A percentile compares a stretch with the other conserved stretches of the same genome.
Conservation (phyloP, 2,797 vertebrate genomes). For the Vultur gryphus region DNA sequence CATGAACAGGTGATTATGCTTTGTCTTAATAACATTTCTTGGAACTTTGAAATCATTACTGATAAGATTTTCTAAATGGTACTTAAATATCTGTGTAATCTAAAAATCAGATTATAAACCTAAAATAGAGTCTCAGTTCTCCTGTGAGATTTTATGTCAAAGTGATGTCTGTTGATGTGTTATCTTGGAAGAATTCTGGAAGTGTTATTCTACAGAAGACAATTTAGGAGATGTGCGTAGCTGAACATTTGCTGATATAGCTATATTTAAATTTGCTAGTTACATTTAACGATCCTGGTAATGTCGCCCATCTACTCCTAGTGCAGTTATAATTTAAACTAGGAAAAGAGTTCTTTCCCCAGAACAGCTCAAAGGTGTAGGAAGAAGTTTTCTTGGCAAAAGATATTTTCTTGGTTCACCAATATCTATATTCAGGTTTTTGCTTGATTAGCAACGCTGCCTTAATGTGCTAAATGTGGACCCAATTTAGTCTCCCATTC, state of each 20-base stretch:
- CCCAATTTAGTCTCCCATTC: background rate
- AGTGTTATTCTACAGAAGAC: slow-evolving; percentile 7
- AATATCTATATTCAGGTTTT: background rate
- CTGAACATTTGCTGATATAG: slow-evolving; percentile 16
- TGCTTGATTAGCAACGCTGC: background rate
- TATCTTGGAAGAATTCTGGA: background rate
- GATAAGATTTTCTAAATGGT: slow-evolving; percentile 13
- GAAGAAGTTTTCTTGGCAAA: background rate
- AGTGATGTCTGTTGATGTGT: background rate
- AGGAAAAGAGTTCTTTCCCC: background rate
- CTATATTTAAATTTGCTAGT: slow-evolving; percentile 26
- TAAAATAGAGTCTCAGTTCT: slow-evolving; percentile 12
- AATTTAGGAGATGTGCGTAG: background rate
- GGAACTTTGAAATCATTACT: background rate
- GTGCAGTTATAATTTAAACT: background rate
- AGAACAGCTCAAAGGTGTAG: background rate
- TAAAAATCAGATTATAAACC: slow-evolving; percentile 32
- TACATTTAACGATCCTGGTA: slow-evolving; percentile 20
- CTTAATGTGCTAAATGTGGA: background rate
- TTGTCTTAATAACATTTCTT: background rate
- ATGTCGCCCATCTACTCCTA: background rate
- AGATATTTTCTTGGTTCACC: background rate
- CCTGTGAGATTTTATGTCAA: slow-evolving; percentile 45
- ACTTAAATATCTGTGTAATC: slow-evolving; percentile 30
- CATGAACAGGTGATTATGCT: background rate